Conservation (phyloP, 2,797 vertebrate genomes). For the Nyctibius grandis region DNA sequence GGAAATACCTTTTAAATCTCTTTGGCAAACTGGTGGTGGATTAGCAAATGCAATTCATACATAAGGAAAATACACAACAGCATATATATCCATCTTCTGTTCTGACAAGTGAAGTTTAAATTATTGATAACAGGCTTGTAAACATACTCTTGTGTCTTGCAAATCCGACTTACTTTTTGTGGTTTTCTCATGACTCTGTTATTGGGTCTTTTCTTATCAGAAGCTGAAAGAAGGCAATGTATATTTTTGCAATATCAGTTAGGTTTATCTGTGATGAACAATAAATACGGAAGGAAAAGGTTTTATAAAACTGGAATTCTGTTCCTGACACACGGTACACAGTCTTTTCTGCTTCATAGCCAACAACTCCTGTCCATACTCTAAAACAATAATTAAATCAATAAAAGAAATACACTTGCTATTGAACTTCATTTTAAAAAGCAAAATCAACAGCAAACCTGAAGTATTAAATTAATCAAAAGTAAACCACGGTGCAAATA, state of each 20-base stretch:
- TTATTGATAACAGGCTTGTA: slow-evolving; percentile 30
- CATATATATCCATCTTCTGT: background rate
- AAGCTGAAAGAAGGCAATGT: background rate
- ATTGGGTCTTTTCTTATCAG: background rate
- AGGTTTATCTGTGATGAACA: background rate
- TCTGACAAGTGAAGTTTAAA: slow-evolving; percentile 26
- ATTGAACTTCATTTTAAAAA: background rate
- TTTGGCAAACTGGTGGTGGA: background rate
- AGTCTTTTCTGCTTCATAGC: background rate
- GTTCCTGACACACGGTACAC: background rate
- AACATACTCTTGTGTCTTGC: background rate
- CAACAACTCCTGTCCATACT: background rate
- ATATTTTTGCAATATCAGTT: background rate
- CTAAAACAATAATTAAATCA: background rate
- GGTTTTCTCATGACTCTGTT: background rate
- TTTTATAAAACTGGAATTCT: background rate
- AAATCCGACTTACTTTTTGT: background rate
- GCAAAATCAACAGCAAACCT: background rate
- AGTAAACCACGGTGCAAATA: background rate
- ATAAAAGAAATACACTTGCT: background rate
- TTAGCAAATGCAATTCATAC: background rate
- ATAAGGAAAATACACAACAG: background rate
- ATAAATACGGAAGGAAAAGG: background rate
- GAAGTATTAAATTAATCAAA: background rate
- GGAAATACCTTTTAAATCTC: background rate